Percentiles rank a stretch among this genome's conserved stretches.
phyloP scores from a whole-genome alignment of 2,888 invertebrate species.

The Abrostola triplasia region DNA sequence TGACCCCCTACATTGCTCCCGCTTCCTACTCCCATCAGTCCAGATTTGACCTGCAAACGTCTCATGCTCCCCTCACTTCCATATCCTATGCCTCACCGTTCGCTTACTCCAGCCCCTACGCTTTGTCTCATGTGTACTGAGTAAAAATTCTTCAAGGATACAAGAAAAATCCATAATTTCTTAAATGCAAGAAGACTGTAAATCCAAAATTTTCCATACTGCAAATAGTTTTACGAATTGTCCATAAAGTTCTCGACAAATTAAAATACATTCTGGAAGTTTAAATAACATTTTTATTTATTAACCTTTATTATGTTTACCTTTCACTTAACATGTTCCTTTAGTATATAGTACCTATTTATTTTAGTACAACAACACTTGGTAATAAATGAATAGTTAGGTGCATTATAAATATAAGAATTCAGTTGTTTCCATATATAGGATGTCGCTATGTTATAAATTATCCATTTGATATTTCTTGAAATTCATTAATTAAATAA shows the following conservation, averaged over 20 bases:
- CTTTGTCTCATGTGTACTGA: constrained; percentile 37
- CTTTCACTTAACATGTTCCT: neutral
- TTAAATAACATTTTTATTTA: constrained; percentile 33
- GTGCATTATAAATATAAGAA: too few species aligned
- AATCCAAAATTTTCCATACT: constrained; percentile 42
- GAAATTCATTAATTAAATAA: too few species aligned
- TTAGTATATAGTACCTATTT: too few species aligned
- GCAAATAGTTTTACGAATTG: constrained; percentile 26
- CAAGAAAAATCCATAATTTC: constrained; percentile 3
- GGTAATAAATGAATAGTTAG: too few species aligned
- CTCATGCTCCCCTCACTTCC: neutral
- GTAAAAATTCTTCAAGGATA: constrained; percentile 1
- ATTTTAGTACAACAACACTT: too few species aligned
- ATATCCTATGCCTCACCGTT: constrained; percentile 30
- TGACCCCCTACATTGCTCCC: constrained; percentile 64
- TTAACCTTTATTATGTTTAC: neutral
- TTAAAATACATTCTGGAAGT: constrained; percentile 38
- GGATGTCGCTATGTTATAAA: too few species aligned
- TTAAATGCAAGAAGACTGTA: constrained; percentile 10
- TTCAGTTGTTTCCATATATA: too few species aligned
- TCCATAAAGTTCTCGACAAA: constrained; percentile 30
- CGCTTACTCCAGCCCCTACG: constrained; percentile 29
- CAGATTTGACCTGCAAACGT: constrained; percentile 40
- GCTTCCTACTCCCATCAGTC: constrained; percentile 55
- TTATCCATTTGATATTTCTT: too few species aligned